Conservation (phyloP, 2,797 vertebrate species). For the Sparidentex hasta region DNA sequence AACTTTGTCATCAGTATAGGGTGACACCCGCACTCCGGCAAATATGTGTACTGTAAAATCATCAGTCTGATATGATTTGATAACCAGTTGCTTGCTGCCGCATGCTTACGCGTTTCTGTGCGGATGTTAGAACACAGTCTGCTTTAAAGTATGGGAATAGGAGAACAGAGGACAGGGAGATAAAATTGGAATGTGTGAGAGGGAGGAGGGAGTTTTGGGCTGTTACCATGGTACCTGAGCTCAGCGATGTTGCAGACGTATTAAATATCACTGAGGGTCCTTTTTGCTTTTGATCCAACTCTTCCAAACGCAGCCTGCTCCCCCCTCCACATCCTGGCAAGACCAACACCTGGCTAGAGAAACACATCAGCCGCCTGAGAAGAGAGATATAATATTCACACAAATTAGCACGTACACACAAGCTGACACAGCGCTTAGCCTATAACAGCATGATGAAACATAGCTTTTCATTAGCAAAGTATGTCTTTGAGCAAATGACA, state of each 20-base stretch:
- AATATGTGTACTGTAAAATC: slow-evolving; percentile 3
- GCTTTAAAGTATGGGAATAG: slow-evolving; percentile 1
- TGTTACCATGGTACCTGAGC: slow-evolving; percentile 76
- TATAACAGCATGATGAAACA: slow-evolving; percentile 38
- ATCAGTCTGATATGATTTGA: slow-evolving; percentile 3
- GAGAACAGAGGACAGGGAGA: slow-evolving; percentile 7
- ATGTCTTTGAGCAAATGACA: slow-evolving; percentile 34
- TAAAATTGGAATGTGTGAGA: slow-evolving; percentile 12
- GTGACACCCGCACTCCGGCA: slow-evolving; percentile 35
- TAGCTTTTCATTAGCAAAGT: slow-evolving; percentile 49
- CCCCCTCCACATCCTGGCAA: slow-evolving; percentile 61
- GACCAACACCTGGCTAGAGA: slow-evolving; percentile 45
- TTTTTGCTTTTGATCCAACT: slow-evolving; percentile 69
- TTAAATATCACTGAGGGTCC: slow-evolving; percentile 72
- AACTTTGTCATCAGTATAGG: slow-evolving; percentile 61
- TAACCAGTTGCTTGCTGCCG: slow-evolving; percentile 29
- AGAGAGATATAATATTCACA: slow-evolving; percentile 18
- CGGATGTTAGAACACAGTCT: neutral
- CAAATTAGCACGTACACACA: neutral
- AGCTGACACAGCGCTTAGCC: slow-evolving; percentile 26
- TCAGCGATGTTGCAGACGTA: slow-evolving; percentile 55
- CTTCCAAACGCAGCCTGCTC: slow-evolving; percentile 54
- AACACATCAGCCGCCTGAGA: slow-evolving; percentile 30
- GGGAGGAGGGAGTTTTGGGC: slow-evolving; percentile 16
- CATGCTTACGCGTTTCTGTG: slow-evolving; percentile 19